phyloP scores from a whole-genome alignment of 2,888 invertebrate species.

The Metallyticus violacea region DNA sequence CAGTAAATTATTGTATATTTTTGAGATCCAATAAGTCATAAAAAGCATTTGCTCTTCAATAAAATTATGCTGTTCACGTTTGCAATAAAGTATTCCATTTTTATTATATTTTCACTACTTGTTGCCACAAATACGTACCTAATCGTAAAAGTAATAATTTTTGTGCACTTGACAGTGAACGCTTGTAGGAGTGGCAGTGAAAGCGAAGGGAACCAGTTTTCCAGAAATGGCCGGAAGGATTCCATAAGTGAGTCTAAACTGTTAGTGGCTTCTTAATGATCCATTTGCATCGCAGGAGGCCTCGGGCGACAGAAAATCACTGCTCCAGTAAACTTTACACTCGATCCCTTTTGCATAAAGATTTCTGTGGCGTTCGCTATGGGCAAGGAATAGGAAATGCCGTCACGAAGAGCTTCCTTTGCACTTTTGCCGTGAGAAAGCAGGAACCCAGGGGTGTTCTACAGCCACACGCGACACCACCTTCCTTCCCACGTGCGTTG shows the following conservation, averaged over 20 bases:
- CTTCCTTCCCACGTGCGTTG: background rate
- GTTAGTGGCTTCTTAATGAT: background rate
- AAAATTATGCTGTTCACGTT: too few species aligned
- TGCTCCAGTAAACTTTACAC: background rate
- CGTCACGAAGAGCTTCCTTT: background rate
- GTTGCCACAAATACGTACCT: too few species aligned
- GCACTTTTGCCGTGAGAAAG: background rate
- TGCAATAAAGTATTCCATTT: too few species aligned
- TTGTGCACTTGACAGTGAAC: too few species aligned
- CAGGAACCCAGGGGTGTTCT: background rate
- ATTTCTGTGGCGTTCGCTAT: background rate
- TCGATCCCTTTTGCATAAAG: background rate
- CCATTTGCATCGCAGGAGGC: background rate
- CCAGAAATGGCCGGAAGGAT: background rate
- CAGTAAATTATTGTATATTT: too few species aligned
- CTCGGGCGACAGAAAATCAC: background rate
- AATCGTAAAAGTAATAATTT: too few species aligned
- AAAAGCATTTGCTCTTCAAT: too few species aligned
- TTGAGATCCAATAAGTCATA: too few species aligned
- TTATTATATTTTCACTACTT: too few species aligned
- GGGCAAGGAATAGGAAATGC: background rate
- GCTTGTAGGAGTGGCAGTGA: background rate
- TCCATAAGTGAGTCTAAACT: background rate
- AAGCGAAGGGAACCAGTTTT: background rate
- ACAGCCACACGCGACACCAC: background rate